phyloP scores from a whole-genome alignment of 2,888 invertebrate genomes.

The Microdon myrmicae region DNA sequence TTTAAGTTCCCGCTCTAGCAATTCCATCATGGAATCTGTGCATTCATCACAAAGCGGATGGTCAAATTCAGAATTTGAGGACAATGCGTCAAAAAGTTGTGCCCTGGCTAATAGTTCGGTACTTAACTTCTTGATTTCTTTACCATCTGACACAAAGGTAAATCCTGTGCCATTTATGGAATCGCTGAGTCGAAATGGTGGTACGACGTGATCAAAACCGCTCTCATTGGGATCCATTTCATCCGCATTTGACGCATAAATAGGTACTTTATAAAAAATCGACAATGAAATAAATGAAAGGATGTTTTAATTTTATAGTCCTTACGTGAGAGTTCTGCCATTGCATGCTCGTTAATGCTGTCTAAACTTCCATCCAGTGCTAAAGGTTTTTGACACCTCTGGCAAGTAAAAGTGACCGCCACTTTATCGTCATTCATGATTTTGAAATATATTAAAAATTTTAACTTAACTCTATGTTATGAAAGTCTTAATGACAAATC shows the following conservation, averaged over 20 bases:
- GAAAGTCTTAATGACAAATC: too few relatives aligned
- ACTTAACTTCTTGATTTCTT: slow-evolving; percentile 77
- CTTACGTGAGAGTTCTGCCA: slow-evolving; percentile 87
- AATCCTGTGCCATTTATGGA: slow-evolving; percentile 91
- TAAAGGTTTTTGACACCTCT: slow-evolving; percentile 90
- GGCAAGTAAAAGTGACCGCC: slow-evolving; percentile 88
- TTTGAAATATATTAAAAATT: too few relatives aligned
- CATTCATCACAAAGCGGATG: slow-evolving; percentile 97
- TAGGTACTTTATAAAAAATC: slow-evolving; percentile 69
- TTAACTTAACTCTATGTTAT: too few relatives aligned
- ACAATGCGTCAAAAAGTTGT: slow-evolving; percentile 88
- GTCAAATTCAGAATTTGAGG: slow-evolving; percentile 92
- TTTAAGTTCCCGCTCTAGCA: slow-evolving; percentile 87
- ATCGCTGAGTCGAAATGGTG: slow-evolving; percentile 82
- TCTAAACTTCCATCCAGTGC: slow-evolving; percentile 86
- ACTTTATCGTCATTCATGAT: slow-evolving; percentile 79
- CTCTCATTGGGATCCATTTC: slow-evolving; percentile 82
- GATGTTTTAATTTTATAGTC: too few relatives aligned
- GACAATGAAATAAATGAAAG: too few relatives aligned
- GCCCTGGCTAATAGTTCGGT: slow-evolving; percentile 74
- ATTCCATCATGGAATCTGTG: slow-evolving; percentile 87
- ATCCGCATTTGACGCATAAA: slow-evolving; percentile 71
- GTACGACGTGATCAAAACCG: slow-evolving; percentile 83
- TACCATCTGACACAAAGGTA: slow-evolving; percentile 88
- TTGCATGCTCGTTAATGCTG: slow-evolving; percentile 85